These are phyloP conservation scores for Euthynnus affinis DNA, from an alignment of 2,797 vertebrate genomes.

Conservation along the genomic window DNA sequence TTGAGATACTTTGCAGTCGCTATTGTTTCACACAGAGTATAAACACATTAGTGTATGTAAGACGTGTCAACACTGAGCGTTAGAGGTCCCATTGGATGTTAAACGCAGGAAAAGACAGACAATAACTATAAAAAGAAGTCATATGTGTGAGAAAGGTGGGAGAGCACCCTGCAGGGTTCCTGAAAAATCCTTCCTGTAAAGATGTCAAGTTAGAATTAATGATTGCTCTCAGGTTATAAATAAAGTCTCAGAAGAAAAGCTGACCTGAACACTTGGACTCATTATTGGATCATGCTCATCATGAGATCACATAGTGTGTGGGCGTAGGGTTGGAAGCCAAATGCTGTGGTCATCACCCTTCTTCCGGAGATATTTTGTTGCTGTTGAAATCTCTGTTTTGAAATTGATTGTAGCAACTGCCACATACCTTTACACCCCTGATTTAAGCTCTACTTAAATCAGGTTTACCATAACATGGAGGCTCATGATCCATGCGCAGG, in stretches of 20 bases:
- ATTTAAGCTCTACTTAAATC: conserved; percentile 41
- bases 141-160: conserved; percentile 16
- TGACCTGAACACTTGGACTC: conserved; percentile 8
- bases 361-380: conserved; percentile 16
- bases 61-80: not conserved
- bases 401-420: conserved; percentile 15
- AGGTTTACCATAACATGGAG: conserved; percentile 28
- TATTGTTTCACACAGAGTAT: conserved; percentile 13
- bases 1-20: conserved; percentile 7
- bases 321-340: conserved; percentile 17
- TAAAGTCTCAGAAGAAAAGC: not conserved
- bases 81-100: not conserved
- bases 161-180: conserved; percentile 4
- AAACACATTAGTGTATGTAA: not conserved
- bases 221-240: conserved; percentile 17
- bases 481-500: conserved; percentile 22
- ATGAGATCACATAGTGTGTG: conserved; percentile 19
- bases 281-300: conserved; percentile 11
- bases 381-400: conserved; percentile 31
- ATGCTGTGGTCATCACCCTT: conserved; percentile 7
- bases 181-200: not conserved
- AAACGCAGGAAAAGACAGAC: not conserved
- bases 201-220: conserved; percentile 16
- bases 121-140: not conserved
- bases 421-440: conserved; percentile 13